Conservation (phyloP, 1,140 invertebrate genomes). For the Cydia pomonella region DNA sequence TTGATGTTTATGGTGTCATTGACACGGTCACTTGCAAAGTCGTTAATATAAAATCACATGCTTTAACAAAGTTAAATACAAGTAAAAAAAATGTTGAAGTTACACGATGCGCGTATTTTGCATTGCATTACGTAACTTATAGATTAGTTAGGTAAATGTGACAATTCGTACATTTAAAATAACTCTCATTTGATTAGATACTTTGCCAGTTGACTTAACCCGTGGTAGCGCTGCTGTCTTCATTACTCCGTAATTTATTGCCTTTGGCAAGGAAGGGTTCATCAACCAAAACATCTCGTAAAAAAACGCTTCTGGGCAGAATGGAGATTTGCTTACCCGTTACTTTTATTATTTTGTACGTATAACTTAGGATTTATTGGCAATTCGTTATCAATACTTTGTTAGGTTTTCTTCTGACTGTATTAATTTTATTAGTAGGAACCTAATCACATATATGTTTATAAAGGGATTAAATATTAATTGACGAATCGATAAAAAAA, state of each 20-base stretch:
- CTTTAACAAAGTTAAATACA: too few species aligned
- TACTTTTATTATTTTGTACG: constrained; percentile 24
- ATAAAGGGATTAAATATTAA: too few species aligned
- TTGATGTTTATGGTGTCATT: too few species aligned
- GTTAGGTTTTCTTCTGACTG: not conserved
- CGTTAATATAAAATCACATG: too few species aligned
- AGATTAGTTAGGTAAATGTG: too few species aligned
- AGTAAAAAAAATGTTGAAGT: too few species aligned
- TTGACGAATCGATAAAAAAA: too few species aligned
- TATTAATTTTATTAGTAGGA: not conserved
- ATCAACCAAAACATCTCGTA: constrained; percentile 43
- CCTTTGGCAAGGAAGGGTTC: constrained; percentile 44
- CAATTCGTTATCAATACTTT: constrained; percentile 4
- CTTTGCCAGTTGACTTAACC: constrained; percentile 4
- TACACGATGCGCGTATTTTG: too few species aligned
- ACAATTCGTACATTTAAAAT: too few species aligned
- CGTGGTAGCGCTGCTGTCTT: constrained; percentile 38
- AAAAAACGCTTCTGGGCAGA: constrained; percentile 39
- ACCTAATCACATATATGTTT: too few species aligned
- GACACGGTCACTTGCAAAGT: too few species aligned
- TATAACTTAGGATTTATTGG: constrained; percentile 5
- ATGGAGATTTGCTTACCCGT: constrained; percentile 24
- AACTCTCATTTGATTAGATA: not conserved
- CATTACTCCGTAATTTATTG: constrained; percentile 51
- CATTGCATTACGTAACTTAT: too few species aligned